Percentiles rank a stretch among this genome's conserved stretches.
phyloP scores from a whole-genome alignment of 2,113 vertebrate species.

The Platysternon megacephalum region DNA sequence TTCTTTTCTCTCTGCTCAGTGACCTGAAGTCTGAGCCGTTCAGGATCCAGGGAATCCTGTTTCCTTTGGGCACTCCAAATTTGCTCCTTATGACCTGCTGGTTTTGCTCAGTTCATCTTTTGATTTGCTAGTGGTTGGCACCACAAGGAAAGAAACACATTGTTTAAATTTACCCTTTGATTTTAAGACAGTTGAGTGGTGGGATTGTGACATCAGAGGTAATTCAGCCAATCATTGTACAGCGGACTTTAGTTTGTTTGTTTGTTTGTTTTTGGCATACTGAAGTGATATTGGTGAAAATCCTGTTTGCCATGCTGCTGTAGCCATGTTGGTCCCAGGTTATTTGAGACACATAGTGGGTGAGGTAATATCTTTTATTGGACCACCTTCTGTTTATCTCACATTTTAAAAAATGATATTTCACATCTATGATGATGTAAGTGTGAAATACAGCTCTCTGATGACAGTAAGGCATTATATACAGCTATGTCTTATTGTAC shows the following conservation, averaged over 20 bases:
- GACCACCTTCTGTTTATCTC: neutral
- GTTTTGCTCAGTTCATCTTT: neutral
- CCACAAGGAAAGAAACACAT: neutral
- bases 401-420: neutral
- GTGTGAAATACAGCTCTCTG: neutral
- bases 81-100: neutral
- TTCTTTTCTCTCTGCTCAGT: neutral
- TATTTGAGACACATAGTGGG: neutral
- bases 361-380: neutral
- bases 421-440: accelerated
- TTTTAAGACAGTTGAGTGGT: neutral
- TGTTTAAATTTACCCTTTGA: neutral
- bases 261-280: neutral
- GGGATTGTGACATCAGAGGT: conserved; percentile 51
- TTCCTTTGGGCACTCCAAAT: neutral
- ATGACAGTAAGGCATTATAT: neutral
- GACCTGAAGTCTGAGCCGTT: neutral
- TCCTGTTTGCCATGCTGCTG: neutral
- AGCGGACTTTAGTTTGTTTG: neutral
- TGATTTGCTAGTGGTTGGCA: neutral
- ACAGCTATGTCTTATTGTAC: neutral
- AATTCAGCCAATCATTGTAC: neutral
- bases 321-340: neutral
- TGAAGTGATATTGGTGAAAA: neutral
- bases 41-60: neutral